Conservation (phyloP, 1,140 invertebrate genomes). For the Tyrophagus putrescentiae region DNA sequence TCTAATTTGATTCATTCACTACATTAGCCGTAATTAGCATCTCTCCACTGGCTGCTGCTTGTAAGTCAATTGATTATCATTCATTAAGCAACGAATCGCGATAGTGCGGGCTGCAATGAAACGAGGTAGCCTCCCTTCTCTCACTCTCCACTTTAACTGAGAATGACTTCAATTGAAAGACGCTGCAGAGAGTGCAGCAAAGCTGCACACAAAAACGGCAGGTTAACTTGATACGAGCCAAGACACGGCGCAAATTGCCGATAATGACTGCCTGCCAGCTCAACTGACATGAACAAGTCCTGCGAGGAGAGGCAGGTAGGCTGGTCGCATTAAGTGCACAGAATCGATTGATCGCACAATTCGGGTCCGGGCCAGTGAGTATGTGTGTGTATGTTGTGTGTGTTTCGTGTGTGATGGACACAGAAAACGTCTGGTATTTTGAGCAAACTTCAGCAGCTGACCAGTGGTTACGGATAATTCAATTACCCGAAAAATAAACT, state of each 20-base stretch:
- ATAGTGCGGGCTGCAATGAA: background rate
- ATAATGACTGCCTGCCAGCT: constrained; percentile 1
- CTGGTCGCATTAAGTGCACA: background rate
- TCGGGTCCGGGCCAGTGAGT: background rate
- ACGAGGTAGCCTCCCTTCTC: too few species aligned
- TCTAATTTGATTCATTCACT: constrained; percentile 13
- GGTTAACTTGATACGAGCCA: background rate
- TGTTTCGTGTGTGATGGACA: background rate
- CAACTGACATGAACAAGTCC: background rate
- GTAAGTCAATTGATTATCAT: constrained; percentile 15
- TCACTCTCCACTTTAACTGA: too few species aligned
- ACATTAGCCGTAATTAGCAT: constrained; percentile 12
- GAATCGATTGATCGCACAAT: background rate
- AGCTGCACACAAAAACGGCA: too few species aligned
- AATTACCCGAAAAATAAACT: too few species aligned
- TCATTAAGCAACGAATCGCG: constrained; percentile 1
- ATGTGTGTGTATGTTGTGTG: background rate
- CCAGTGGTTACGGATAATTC: too few species aligned
- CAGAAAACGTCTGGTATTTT: too few species aligned
- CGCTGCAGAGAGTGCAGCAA: too few species aligned
- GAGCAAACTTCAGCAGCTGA: too few species aligned
- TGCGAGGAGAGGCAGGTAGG: background rate
- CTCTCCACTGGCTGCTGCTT: constrained; percentile 2
- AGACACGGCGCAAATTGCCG: constrained; percentile 14
- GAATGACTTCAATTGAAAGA: constrained; percentile 5